Percentiles rank a stretch among this genome's conserved stretches.
These are phyloP conservation scores for Myotis myotis DNA, from an alignment of 2,797 vertebrate species.

Conservation along the genomic window DNA sequence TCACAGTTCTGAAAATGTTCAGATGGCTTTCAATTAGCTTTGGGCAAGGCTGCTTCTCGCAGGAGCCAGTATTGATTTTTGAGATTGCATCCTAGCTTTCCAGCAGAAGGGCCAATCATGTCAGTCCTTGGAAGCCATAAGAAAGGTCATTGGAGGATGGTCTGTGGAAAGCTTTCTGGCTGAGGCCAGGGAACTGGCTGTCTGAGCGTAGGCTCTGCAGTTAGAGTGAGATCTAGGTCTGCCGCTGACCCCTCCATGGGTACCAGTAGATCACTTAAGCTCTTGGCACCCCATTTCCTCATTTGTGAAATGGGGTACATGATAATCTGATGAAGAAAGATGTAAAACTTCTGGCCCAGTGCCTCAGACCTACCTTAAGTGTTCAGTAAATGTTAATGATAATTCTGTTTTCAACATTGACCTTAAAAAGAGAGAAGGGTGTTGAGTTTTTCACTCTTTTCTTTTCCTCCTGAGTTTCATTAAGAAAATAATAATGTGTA, in stretches of 20 bases:
- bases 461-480: neutral
- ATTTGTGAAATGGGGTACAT: neutral
- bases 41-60: constrained; percentile 24
- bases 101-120: neutral
- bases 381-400: neutral
- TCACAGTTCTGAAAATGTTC: constrained; percentile 48
- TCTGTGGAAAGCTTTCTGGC: neutral
- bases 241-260: neutral
- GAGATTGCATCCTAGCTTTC: constrained; percentile 23
- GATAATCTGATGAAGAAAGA: neutral
- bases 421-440: neutral
- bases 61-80: constrained; percentile 59
- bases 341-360: neutral
- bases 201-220: rapidly evolving
- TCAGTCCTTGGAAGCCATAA: constrained; percentile 28
- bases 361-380: neutral
- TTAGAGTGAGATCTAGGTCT: neutral
- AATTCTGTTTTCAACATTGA: neutral
- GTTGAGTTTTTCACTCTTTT: neutral
- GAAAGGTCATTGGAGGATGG: neutral
- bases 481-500: neutral
- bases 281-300: neutral
- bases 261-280: neutral
- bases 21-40: constrained; percentile 61
- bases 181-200: neutral